Evolutionary conservation across 1,140 invertebrate species (phyloP), one percentile per base, ranked within the genome.

Genomic region (Drosophila fuyamai): DNA sequence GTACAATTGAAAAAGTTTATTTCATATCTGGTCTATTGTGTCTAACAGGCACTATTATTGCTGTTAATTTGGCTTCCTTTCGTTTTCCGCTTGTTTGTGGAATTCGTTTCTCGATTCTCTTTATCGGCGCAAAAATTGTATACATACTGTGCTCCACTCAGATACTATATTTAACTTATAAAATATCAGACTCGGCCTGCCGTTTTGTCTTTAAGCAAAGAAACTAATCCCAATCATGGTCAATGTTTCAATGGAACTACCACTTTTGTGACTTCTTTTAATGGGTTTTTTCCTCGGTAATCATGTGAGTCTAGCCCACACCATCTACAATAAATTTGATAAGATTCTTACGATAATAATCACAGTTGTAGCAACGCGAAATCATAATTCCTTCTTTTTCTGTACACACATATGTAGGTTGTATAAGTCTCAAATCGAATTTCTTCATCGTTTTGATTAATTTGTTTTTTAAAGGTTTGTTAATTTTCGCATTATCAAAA

Each of bases 11-110:
- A 65, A 46, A 67, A 66, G 36, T 67, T 48, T 41, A 60, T 60
- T 63, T 63, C 35, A 59, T 50, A 41, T 50, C 32, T 59, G 38
- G 32, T 59, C 38, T 63, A 62, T 66, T 65, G 35, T 71, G 50
- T 23, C 50, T 71, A 71, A 57, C 67, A 70, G 48, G 35, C 40
- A 63, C 66, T 38, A 57, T 71, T 70, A 65, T 57, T 63, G n/a
- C n/a, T 46, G 43, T 8, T 40, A 16, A 66, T 63, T 66, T 66
- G 59, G 44, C 59, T 63, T 62, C 35, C 59, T 48, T 65, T 48
- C 60, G 44, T 14, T 50, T 67, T 67, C 60, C 44, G 63, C 60
- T 32, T 7, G 27, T 13, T 57, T 8, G n/a, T 12, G 13, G n/a
- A 55, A 29, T 32, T 18, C 4, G 9, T n/a, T 35, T 13, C 7